These are phyloP conservation scores for Neotoxoptera formosana DNA, from an alignment of 1,140 invertebrate species.

Conservation along the genomic window DNA sequence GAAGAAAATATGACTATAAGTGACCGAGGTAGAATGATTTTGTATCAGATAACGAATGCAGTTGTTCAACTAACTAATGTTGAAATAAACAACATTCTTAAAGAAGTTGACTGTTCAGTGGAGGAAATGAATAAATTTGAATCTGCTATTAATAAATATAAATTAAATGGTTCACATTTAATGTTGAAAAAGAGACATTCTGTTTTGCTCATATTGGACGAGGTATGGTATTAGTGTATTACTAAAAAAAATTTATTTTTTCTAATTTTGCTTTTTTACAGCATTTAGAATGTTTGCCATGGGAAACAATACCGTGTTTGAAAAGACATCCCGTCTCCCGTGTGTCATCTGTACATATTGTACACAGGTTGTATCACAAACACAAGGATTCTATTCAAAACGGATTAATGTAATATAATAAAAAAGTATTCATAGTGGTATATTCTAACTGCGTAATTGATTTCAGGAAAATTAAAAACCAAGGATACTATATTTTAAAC, in stretches of 20 bases:
- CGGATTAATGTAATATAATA: constrained; percentile 65
- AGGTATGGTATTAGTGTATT: constrained; percentile 65
- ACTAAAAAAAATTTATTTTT: neutral
- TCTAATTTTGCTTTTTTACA: constrained; percentile 62
- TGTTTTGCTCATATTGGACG: constrained; percentile 72
- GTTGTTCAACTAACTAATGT: constrained; percentile 62
- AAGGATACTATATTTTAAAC: constrained; percentile 71
- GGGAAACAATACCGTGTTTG: constrained; percentile 75
- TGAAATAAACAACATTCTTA: constrained; percentile 66
- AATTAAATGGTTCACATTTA: constrained; percentile 63
- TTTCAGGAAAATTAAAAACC: constrained; percentile 47
- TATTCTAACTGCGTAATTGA: constrained; percentile 23
- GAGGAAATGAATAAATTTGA: constrained; percentile 65
- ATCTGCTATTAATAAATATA: constrained; percentile 63
- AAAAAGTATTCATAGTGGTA: neutral
- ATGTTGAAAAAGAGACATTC: constrained; percentile 67
- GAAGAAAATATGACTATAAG: constrained; percentile 59
- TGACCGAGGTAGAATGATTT: constrained; percentile 60
- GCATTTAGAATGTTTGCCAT: constrained; percentile 76
- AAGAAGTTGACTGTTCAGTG: constrained; percentile 64
- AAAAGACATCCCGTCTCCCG: constrained; percentile 72
- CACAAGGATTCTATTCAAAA: constrained; percentile 68
- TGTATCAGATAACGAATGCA: constrained; percentile 65
- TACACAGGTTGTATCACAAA: constrained; percentile 72
- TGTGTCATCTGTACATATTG: constrained; percentile 77